Conservation (phyloP, 2,113 vertebrate species). For the Dicerorhinus sumatrensis region DNA sequence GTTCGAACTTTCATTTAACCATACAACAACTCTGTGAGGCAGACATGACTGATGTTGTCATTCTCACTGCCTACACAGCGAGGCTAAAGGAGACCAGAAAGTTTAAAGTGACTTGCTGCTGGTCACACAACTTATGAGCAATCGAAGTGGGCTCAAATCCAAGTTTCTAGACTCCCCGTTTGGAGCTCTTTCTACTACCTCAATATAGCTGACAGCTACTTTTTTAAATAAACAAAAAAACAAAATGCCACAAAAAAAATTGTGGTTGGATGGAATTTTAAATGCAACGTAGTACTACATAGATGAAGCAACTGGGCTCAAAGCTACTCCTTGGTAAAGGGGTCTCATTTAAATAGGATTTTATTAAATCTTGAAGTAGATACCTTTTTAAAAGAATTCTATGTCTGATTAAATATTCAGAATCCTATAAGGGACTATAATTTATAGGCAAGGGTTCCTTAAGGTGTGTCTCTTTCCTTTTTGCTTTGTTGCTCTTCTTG, state of each 20-base stretch:
- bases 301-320: background rate
- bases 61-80: background rate
- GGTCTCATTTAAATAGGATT: background rate
- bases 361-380: too few species aligned
- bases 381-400: background rate
- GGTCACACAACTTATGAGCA: background rate
- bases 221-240: background rate
- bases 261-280: background rate
- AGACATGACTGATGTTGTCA: background rate
- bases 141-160: background rate
- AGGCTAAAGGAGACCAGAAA: background rate
- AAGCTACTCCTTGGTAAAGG: background rate
- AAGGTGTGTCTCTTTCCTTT: background rate
- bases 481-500: background rate
- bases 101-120: background rate
- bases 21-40: background rate
- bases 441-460: background rate
- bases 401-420: constrained; percentile 15
- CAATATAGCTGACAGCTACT: background rate
- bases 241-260: constrained; percentile 5
- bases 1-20: background rate
- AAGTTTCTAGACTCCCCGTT: background rate
- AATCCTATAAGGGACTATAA: background rate
- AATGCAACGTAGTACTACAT: background rate
- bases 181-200: background rate